Evolutionary conservation across 2,113 vertebrate species (phyloP), one percentile per base, ranked within the genome.

Genomic region (Scophthalmus maximus): DNA sequence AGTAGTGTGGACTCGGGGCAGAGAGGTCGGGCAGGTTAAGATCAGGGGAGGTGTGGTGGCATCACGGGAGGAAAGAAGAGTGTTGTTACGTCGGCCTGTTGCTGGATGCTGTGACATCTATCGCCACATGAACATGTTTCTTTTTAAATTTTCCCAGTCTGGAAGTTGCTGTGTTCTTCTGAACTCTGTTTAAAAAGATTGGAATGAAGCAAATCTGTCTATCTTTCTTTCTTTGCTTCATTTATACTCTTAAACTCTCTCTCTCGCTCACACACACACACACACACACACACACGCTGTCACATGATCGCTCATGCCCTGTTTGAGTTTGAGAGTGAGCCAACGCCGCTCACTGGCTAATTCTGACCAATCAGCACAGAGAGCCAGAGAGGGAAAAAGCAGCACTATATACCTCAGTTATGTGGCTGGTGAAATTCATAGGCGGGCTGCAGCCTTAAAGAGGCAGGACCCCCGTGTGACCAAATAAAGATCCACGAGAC

Each of bases 301-400:
- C 78, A 86, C 81, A 80, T 84, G 83, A 82, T 79, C 69, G 57
- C 56, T 20, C 20, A 5, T 38, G 32, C 44, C 53, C 32, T 60
- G 77, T 81, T 81, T 78, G 32, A 74, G 74, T 88, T 76, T 81
- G 64, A 87, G 79, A 53, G 62, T 27, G 59, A 74, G 50, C 68
- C 63, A 17, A 38, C 8, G 40, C 52, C 26, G 22, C 80, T 79
- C 64, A 75, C 81, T 84, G 83, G 80, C 72, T 62, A 50, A 67
- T 64, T 78, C 68, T 25, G 46, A 40, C 85, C 87, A 90, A 87
- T 91, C 78, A 40, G 76, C 11, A 22, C 29, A 2, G 47, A 40
- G 67, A 78, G 57, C 74, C 67, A 44, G 38, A 81, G 53, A 72
- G 68, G 68, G 6, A 44, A 87, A 88, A 73, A 57, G 22, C 49